A percentile compares a stretch with the other conserved stretches of the same genome.
phyloP scores from a whole-genome alignment of 1,140 invertebrate species.

The Drosophila lowei region DNA sequence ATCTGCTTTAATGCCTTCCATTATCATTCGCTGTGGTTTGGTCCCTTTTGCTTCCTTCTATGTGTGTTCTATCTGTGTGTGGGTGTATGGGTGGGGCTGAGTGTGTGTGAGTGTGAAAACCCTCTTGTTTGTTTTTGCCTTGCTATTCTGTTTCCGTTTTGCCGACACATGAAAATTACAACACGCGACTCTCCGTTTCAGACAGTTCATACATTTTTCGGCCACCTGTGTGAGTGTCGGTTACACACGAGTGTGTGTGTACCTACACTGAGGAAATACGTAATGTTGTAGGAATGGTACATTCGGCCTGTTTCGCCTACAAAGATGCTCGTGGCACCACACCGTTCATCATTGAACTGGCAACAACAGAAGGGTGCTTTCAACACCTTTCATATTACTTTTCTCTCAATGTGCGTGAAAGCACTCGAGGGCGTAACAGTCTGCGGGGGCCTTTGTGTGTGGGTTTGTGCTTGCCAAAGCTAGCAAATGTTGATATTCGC shows the following conservation, averaged over 20 bases:
- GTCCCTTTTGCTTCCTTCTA: slow-evolving; percentile 18
- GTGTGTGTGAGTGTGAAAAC: slow-evolving; percentile 16
- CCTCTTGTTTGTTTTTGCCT: slow-evolving; percentile 30
- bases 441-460: slow-evolving; percentile 17
- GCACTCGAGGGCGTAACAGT: slow-evolving; percentile 30
- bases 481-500: slow-evolving; percentile 41
- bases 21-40: slow-evolving; percentile 47
- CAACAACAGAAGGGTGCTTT: too few relatives aligned
- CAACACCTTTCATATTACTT: too few relatives aligned
- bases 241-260: slow-evolving; percentile 7
- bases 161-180: slow-evolving; percentile 57
- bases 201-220: slow-evolving; percentile 46
- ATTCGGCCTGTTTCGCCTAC: too few relatives aligned
- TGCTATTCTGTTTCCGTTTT: slow-evolving; percentile 49
- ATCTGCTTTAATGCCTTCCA: slow-evolving; percentile 64
- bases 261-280: too few relatives aligned
- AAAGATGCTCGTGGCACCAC: too few relatives aligned
- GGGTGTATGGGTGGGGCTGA: neutral
- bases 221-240: slow-evolving; percentile 42
- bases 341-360: too few relatives aligned
- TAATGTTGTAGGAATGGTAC: too few relatives aligned
- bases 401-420: neutral
- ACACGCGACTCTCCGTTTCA: slow-evolving; percentile 36
- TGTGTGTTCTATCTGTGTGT: slow-evolving; percentile 11
- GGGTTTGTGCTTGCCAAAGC: slow-evolving; percentile 29